Base-by-base conservation (phyloP, 1,140 invertebrate species). In the Sycophila sp. region DNA sequence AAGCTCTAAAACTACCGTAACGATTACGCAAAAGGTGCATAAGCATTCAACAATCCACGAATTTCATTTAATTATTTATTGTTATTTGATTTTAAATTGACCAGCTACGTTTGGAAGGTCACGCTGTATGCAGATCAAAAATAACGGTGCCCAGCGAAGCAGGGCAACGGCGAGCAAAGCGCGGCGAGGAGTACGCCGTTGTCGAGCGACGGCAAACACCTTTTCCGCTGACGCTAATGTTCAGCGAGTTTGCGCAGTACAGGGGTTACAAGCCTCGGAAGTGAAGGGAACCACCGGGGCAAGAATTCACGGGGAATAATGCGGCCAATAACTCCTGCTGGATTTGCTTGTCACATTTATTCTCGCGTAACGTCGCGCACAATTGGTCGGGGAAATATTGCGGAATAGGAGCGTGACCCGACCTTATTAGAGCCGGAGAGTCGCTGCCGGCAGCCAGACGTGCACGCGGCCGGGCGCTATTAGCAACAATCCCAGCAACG, bases 331-430 rank as follows among this genome's bases (percentile, higher is more conserved):
- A 81, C 70, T 81, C 73, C 69, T 38, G 47, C 58, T 22, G 77
- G 75, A 79, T 80, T 81, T 80, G 56, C 49, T 72, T 73, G 78
- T 81, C 78, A 74, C 77, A 78, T 78, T 79, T 78, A 75, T 76
- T 79, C 73, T 66, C 51, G 24, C 34, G 38, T 64, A 76, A 75
- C 68, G 73, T 75, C 56, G 72, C 17, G 72, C 74, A 74, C 76
- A 79, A 81, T 79, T 81, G 77, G 76, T 78, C 68, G 73, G 59
- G 28, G 73, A 80, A 80, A 82, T 80, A 80, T 77, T 72, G 66
- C 73, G 59, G 56, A 80, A 78, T 76, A 75, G 73, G 71, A 73
- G 66, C 76, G 55, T 76, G 78, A 78, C 75, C 75, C 62, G 69
- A 76, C 71, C 77, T 83, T 81, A 81, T 81, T 83, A 80, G 60